Conservation (phyloP, 1,140 invertebrate genomes). For the Nymphalis io region DNA sequence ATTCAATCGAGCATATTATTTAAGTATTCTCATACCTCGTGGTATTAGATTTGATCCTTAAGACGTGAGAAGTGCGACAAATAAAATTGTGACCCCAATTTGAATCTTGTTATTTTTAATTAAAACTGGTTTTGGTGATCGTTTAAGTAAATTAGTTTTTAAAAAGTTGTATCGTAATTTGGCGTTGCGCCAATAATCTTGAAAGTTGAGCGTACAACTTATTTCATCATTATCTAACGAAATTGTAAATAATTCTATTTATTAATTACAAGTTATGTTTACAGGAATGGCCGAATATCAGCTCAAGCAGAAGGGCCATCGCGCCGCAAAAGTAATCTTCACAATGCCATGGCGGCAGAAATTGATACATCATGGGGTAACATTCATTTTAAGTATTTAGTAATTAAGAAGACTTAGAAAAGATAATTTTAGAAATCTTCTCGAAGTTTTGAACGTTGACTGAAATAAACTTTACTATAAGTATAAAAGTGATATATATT, state of each 20-base stretch:
- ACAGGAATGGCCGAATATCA: constrained; percentile 72
- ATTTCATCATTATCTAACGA: constrained; percentile 6
- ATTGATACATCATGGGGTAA: constrained; percentile 74
- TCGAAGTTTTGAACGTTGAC: too few relatives aligned
- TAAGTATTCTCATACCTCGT: background rate
- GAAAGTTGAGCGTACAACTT: constrained; percentile 2
- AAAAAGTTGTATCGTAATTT: constrained; percentile 5
- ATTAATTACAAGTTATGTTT: background rate
- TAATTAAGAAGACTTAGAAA: background rate
- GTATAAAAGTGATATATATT: too few relatives aligned
- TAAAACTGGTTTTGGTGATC: constrained; percentile 7
- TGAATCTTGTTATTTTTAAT: constrained; percentile 12
- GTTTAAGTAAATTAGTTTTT: constrained; percentile 1
- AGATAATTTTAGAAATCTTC: too few relatives aligned
- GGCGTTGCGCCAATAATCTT: background rate
- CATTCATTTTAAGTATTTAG: constrained; percentile 9
- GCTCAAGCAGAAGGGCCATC: constrained; percentile 80
- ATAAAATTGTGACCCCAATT: constrained; percentile 4
- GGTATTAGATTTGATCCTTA: background rate
- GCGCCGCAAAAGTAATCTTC: constrained; percentile 84
- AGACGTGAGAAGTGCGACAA: background rate
- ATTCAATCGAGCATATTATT: background rate
- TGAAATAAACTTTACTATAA: too few relatives aligned
- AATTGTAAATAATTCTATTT: background rate
- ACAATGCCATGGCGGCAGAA: constrained; percentile 79